phyloP scores from a whole-genome alignment of 2,113 vertebrate genomes.

The Eudorcas thomsonii region DNA sequence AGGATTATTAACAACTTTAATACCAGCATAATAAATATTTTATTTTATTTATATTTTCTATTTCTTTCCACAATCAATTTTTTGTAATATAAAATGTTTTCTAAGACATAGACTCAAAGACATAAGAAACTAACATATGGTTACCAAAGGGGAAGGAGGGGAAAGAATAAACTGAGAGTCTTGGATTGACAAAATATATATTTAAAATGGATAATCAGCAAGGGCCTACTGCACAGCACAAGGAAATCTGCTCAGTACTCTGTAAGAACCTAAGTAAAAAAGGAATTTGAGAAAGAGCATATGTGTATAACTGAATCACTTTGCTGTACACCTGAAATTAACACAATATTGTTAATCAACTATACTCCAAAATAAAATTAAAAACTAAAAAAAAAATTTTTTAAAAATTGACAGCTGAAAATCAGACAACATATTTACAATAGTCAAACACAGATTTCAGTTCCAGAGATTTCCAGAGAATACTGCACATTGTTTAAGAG shows the following conservation, averaged over 20 bases:
- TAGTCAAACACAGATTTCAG: neutral
- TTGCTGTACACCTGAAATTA: neutral
- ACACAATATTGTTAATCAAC: neutral
- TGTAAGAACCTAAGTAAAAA: neutral
- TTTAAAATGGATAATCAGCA: neutral
- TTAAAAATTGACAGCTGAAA: neutral
- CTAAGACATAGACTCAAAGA: neutral
- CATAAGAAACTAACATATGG: neutral
- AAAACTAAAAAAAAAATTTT: neutral
- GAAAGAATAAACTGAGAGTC: neutral
- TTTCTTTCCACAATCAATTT: neutral
- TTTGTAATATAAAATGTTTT: neutral
- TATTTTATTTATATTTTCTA: conserved; percentile 29
- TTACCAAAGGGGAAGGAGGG: neutral
- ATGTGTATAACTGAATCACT: neutral
- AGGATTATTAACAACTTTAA: neutral
- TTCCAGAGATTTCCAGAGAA: neutral
- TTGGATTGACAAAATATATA: neutral
- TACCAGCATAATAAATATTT: neutral
- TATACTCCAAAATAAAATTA: neutral
- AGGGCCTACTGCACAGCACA: neutral
- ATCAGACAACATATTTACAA: neutral
- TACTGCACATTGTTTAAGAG: neutral
- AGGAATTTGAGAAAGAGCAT: neutral
- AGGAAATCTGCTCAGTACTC: neutral